These are phyloP conservation scores for Malaclemys terrapin DNA, from an alignment of 2,113 vertebrate species.

Conservation along the genomic window DNA sequence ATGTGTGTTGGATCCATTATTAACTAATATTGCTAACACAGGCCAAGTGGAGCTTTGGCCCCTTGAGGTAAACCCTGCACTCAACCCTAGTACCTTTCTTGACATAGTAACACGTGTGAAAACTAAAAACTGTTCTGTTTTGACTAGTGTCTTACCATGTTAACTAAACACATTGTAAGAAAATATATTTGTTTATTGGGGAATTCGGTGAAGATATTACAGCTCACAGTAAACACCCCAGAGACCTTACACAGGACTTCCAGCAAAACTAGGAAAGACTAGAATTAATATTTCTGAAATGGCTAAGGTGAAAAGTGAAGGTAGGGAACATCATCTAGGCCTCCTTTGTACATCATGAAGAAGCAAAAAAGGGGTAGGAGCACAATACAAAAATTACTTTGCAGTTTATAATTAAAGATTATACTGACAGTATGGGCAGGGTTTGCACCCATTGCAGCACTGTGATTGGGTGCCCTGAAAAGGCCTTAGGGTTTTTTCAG, in stretches of 20 bases:
- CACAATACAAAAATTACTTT: background rate
- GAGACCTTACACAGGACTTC: rapidly evolving
- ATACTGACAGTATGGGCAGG: background rate
- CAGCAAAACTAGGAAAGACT: rapidly evolving
- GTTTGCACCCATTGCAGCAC: rapidly evolving
- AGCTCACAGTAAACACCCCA: background rate
- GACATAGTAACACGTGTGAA: no score
- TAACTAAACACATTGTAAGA: background rate
- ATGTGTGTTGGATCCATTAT: no score
- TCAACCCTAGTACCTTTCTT: no score
- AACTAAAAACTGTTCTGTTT: background rate
- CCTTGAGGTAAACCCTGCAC: no score
- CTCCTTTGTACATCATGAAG: rapidly evolving
- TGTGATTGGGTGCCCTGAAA: background rate
- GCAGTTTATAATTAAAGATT: background rate
- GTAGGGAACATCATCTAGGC: rapidly evolving
- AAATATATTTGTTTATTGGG: background rate
- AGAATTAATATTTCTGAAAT: rapidly evolving
- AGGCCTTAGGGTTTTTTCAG: background rate
- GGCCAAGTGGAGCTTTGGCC: no score
- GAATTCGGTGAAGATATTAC: background rate
- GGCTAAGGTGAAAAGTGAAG: background rate
- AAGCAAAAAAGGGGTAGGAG: rapidly evolving
- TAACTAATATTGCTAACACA: no score
- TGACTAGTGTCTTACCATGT: background rate